Conservation (phyloP, 2,888 invertebrate species). For the Hyposoter didymator region DNA sequence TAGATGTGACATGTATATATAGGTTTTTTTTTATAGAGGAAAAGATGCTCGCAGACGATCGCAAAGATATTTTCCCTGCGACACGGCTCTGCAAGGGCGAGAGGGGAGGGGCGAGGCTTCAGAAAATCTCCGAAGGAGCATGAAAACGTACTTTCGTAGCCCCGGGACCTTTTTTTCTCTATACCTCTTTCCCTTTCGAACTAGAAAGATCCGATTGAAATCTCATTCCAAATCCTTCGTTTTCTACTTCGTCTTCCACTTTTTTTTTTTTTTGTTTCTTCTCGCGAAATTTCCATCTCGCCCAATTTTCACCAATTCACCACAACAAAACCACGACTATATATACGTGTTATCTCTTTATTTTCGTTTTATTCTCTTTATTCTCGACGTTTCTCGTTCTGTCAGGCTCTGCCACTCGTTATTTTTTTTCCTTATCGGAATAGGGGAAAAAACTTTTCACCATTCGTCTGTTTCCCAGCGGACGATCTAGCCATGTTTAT, state of each 20-base stretch:
- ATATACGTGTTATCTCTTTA: constrained; percentile 46
- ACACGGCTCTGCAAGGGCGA: background rate
- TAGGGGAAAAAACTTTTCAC: constrained; percentile 58
- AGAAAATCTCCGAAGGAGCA: constrained; percentile 51
- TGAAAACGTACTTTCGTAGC: constrained; percentile 61
- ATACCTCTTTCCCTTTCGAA: constrained; percentile 19
- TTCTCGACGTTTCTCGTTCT: constrained; percentile 27
- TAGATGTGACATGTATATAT: constrained; percentile 15
- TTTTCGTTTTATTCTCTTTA: constrained; percentile 42
- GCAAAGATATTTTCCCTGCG: constrained; percentile 54
- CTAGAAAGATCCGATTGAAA: constrained; percentile 64
- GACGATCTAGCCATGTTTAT: constrained; percentile 46
- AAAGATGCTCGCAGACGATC: constrained; percentile 37
- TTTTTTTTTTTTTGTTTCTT: constrained; percentile 41
- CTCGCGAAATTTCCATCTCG: constrained; percentile 64
- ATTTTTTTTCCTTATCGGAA: constrained; percentile 35
- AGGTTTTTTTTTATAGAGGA: constrained; percentile 26
- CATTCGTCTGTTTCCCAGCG: constrained; percentile 62
- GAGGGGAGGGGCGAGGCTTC: background rate
- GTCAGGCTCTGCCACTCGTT: constrained; percentile 33
- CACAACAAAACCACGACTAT: constrained; percentile 55
- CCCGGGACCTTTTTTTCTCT: constrained; percentile 43
- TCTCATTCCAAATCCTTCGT: constrained; percentile 55
- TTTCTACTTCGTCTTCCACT: background rate
- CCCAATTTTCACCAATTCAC: constrained; percentile 64